Evolutionary conservation across 2,888 invertebrate species (phyloP), one percentile per base, ranked within the genome.

Genomic region (Pyrgus malvae): DNA sequence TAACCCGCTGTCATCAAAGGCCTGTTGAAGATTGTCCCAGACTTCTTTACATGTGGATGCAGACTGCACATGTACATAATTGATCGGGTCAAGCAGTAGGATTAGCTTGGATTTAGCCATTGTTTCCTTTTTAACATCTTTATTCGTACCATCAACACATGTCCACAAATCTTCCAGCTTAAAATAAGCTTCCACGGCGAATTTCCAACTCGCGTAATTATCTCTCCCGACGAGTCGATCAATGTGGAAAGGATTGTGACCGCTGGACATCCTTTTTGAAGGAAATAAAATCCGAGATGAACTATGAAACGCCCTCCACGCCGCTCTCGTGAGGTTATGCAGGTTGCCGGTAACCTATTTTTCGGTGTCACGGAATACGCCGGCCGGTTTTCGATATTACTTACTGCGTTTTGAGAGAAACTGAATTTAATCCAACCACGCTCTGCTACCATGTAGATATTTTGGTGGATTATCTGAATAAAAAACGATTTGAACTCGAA

Each of bases 1-100:
- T 12, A 58, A 27, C 9, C 51, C 55, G 17, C 27, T 46, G 46
- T 60, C 56, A 23, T 60, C 56, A 27, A 62, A 60, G 1, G 50
- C 56, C 1, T 45, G 11, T 31, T 48, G 16, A 4, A 48, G 19
- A n/a, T 8, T 27, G 1, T 37, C 27, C 38, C 48, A 48, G 8
- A 48, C 46, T 8, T 37, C 48, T 17, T 48, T 38, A 38, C 48
- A 25, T 17, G 48, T 27, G 9, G n/a, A 37, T 9, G 35, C 37
- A 4, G 6, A 12, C 16, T 48, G 35, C 3, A 48, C 37, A 25
- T 55, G 55, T 17, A 55, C 49, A 23, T 56, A 50, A 8, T 40
- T 45, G 1, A 49, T 44, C 9, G 56, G 45, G 4, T 50, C 56
- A 2, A 50, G 4, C 8, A 56, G 7, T 35, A 56, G 23, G 4